These are phyloP conservation scores for Acipenser transmontanus DNA, from an alignment of 2,797 vertebrate genomes.

Conservation along the genomic window DNA sequence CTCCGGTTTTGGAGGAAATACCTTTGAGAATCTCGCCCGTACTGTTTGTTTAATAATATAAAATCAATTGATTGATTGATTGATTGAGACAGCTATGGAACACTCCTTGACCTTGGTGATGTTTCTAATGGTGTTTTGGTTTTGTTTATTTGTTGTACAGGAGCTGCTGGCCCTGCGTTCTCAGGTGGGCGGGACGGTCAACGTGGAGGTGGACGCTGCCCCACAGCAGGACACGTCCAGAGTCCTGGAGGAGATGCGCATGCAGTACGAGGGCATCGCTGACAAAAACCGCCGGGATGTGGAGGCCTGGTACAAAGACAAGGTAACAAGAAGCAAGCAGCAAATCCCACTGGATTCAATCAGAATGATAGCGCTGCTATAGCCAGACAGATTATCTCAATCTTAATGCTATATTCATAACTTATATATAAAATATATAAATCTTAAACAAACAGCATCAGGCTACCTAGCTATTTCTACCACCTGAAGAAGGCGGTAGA, in stretches of 20 bases:
- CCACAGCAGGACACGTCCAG: conserved; percentile 80
- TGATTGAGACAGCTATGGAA: neutral
- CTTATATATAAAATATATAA: too few relatives aligned
- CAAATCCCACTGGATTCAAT: neutral
- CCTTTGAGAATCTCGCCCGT: too few relatives aligned
- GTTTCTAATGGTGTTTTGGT: neutral
- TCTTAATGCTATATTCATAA: too few relatives aligned
- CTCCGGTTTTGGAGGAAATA: neutral
- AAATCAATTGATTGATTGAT: neutral
- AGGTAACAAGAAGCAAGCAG: conserved; percentile 57
- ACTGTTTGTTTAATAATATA: too few relatives aligned
- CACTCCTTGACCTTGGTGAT: neutral
- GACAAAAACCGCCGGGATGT: conserved; percentile 85
- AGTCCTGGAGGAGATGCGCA: conserved; percentile 72
- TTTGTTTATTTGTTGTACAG: conserved; percentile 18
- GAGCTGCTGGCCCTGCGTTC: conserved; percentile 63
- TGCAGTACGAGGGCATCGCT: conserved; percentile 80
- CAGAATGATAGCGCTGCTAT: neutral
- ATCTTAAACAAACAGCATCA: too few relatives aligned
- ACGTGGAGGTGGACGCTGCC: conserved; percentile 83
- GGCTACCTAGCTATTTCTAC: too few relatives aligned
- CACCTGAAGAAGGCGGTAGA: too few relatives aligned
- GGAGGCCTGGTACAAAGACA: conserved; percentile 80
- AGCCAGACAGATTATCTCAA: too few relatives aligned
- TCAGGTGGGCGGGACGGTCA: conserved; percentile 79